A percentile compares a stretch with the other conserved stretches of the same genome.
Evolutionary conservation across 64 coral and sea anemone species (phyloP).

Genomic region (Anthopleura sola): DNA sequence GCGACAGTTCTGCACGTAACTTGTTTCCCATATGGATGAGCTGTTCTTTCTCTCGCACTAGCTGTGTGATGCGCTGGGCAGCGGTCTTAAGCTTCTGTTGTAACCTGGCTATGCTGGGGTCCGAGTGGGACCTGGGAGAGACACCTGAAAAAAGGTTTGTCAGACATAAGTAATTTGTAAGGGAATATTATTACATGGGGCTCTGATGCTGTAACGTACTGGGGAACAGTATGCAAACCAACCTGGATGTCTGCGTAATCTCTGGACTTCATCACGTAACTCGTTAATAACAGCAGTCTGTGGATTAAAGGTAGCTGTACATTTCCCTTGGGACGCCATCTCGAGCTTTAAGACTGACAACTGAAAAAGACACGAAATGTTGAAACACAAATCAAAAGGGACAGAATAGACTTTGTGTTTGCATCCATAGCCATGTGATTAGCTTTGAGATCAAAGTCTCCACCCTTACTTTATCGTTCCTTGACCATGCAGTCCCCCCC

Average conservation of each 20-base stretch:
- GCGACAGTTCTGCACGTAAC: conserved; percentile 80
- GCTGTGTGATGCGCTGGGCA: conserved; percentile 62
- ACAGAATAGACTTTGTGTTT: too few relatives aligned
- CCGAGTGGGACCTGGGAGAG: conserved; percentile 16
- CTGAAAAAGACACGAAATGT: conserved; percentile 14
- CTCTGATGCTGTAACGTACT: too few relatives aligned
- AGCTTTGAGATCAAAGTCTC: background rate
- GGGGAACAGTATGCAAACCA: background rate
- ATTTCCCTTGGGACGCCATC: conserved; percentile 72
- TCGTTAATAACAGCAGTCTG: conserved; percentile 54
- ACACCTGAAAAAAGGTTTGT: background rate
- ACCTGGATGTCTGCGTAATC: background rate
- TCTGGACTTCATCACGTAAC: conserved; percentile 50
- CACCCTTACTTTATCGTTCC: background rate
- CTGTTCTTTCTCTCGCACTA: conserved; percentile 83
- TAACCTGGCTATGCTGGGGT: conserved; percentile 13
- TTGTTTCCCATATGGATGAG: conserved; percentile 96
- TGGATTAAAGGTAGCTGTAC: conserved; percentile 42
- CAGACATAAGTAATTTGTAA: background rate
- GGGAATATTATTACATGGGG: too few relatives aligned
- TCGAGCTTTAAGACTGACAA: conserved; percentile 82
- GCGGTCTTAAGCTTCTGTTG: conserved; percentile 73
- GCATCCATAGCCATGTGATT: too few relatives aligned
- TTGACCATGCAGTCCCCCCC: too few relatives aligned
- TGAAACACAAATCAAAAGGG: background rate